Base-by-base conservation (phyloP, 92 coral and sea anemone species). In the Metridium senile region DNA sequence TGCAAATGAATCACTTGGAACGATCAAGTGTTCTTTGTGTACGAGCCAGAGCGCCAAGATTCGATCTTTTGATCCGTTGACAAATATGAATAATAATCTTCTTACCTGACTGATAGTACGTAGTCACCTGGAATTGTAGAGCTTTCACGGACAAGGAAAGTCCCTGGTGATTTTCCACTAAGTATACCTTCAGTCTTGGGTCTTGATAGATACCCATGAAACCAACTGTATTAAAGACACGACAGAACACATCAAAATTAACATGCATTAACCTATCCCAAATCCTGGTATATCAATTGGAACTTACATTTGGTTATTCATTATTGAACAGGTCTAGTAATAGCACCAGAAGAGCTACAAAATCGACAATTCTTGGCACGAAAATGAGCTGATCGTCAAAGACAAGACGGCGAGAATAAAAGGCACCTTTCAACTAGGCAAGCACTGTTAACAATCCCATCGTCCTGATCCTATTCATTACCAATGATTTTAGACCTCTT, bases 61-160 rank as follows among this genome's bases (percentile, higher is more conserved):
- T 9, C 59, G 23, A 54, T 54, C 59, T 54, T 54, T 54, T 54
- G 59, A 54, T 54, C 59, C 59, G 3, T 54, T 9, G 28, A 23
- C 69, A 63, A 63, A 28, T n/a, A 30, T 1, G 13, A 39, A 4
- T 39, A 4, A 6, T 6, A 4, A 39, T 4, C 6, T 6, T 29
- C 89, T 64, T 78, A 96, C 99, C 99, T 96, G 58, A 96, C 99
- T 35, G 98, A 90, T 20, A 96, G 82, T 11, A 92, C 99, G 85
- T 81, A 96, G 70, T 96, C 97, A 1, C 99, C 97, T 13, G 92
- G 90, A 33, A 86, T 86, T 0, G 99, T 81, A 17, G 85, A 76
- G 67, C 99, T 96, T 66, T 96, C 97, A 58, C 99, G 97, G 21
- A 96, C 97, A 0, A 96, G 82, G 59, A 86, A 96, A 33, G 92